A percentile compares a stretch with the other conserved stretches of the same genome.
Evolutionary conservation across 2,113 vertebrate species (phyloP).

Genomic region (Hylia prasina): DNA sequence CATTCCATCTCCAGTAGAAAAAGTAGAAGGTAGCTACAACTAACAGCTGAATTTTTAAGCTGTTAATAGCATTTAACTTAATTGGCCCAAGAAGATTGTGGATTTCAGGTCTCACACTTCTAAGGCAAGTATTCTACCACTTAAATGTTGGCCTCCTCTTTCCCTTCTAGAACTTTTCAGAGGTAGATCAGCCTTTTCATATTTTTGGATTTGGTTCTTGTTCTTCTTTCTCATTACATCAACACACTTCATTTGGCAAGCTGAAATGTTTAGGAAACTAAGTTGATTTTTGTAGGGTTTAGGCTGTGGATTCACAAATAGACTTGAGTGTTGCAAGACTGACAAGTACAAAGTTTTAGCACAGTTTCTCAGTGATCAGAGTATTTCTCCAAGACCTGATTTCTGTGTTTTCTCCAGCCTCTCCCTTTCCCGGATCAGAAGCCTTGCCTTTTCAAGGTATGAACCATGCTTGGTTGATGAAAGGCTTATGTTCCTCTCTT

Average conservation of each 20-base stretch:
- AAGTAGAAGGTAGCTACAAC: background rate
- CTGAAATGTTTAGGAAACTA: background rate
- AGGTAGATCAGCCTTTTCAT: background rate
- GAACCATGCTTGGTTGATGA: background rate
- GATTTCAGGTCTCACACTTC: background rate
- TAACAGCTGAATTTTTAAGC: background rate
- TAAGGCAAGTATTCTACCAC: background rate
- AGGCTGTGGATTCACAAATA: background rate
- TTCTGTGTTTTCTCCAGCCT: background rate
- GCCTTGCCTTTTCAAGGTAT: background rate
- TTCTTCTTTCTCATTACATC: background rate
- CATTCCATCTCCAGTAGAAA: background rate
- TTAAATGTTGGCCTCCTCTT: background rate
- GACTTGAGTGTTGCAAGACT: background rate
- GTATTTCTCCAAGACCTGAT: background rate
- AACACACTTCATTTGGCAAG: background rate
- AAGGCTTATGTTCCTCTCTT: background rate
- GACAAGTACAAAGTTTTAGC: background rate
- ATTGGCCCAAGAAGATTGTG: background rate
- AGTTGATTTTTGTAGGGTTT: background rate
- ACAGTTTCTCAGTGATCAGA: background rate
- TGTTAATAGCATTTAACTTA: background rate
- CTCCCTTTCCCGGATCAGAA: background rate
- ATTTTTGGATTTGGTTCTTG: background rate
- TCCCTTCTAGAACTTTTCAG: background rate